Conservation (phyloP, 2,797 vertebrate species). For the Acridotheres tristis region DNA sequence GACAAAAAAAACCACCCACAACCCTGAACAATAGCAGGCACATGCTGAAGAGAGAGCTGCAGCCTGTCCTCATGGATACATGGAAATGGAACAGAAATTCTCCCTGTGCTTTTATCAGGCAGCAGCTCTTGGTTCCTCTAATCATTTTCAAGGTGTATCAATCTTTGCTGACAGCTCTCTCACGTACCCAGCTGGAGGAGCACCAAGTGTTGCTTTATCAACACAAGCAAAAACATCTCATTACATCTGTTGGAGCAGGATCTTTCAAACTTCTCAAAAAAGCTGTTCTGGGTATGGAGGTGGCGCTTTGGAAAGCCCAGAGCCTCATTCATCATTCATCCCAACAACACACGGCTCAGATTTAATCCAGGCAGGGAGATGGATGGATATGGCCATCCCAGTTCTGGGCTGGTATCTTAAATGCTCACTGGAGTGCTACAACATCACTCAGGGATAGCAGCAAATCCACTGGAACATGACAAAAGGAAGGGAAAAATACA, state of each 20-base stretch:
- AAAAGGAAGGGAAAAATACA: accelerated
- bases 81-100: neutral
- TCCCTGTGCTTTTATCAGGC: neutral
- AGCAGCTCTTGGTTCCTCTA: neutral
- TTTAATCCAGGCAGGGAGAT: neutral
- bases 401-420: neutral
- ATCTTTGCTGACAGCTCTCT: neutral
- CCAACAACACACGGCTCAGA: accelerated
- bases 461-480: neutral
- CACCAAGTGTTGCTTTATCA: neutral
- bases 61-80: neutral
- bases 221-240: neutral
- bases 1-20: neutral
- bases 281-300: neutral
- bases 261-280: neutral
- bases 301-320: neutral
- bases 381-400: neutral
- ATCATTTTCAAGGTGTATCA: neutral
- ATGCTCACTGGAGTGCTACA: neutral
- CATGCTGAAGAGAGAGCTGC: neutral
- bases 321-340: neutral
- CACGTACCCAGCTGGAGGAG: neutral
- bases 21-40: neutral
- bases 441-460: neutral
- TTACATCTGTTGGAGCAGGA: neutral